Percentiles rank a stretch among this genome's conserved stretches.
phyloP scores from a whole-genome alignment of 2,113 vertebrate genomes.

The Pituophis catenifer region DNA sequence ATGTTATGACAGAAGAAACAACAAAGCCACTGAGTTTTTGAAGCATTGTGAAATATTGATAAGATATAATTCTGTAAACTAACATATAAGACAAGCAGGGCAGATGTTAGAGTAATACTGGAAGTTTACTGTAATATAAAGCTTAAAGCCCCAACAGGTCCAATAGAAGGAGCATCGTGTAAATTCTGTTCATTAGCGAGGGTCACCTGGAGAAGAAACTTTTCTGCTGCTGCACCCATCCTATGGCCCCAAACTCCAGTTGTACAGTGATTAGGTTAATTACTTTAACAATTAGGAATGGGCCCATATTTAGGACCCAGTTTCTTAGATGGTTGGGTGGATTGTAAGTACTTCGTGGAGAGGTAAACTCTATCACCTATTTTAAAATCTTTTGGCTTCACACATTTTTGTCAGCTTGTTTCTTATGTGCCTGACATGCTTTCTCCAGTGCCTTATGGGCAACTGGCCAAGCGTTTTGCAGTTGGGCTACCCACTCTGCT shows the following conservation, averaged over 20 bases:
- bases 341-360: no score
- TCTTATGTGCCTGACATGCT: no score
- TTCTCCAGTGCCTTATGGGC: no score
- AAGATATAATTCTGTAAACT: constrained; percentile 21
- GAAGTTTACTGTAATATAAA: constrained; percentile 26
- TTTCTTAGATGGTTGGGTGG: no score
- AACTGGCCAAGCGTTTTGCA: no score
- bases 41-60: constrained; percentile 36
- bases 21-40: constrained; percentile 38
- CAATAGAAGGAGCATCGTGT: background rate
- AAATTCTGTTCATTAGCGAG: background rate
- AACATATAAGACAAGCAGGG: constrained; percentile 36
- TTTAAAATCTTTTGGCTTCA: no score
- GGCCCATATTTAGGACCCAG: no score
- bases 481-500: no score
- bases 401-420: no score
- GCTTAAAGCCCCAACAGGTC: constrained; percentile 2
- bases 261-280: no score
- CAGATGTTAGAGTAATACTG: constrained; percentile 16
- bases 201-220: background rate
- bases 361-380: no score
- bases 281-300: no score
- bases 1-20: constrained; percentile 29
- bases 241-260: background rate
- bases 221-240: background rate